Evolutionary conservation across 64 coral and sea anemone genomes (phyloP).

Genomic region (Montipora cactus): DNA sequence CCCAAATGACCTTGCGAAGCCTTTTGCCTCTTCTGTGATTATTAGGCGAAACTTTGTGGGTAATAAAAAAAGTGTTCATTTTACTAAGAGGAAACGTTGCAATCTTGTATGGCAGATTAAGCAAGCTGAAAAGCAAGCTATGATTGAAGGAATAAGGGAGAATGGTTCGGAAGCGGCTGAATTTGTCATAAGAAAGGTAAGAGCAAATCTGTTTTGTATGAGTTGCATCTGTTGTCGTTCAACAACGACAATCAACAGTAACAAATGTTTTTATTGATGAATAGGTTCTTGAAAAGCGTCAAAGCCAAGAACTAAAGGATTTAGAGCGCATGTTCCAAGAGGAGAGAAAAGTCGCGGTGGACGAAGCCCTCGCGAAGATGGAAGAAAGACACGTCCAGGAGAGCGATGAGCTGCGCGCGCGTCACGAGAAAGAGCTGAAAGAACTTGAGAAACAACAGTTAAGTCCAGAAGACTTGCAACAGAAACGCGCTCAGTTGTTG

Average conservation of each 20-base stretch:
- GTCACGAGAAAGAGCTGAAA: slow-evolving; percentile 76
- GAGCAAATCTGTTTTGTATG: neutral
- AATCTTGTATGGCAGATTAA: slow-evolving; percentile 75
- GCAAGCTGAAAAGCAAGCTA: slow-evolving; percentile 94
- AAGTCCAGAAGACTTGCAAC: slow-evolving; percentile 82
- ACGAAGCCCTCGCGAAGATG: slow-evolving; percentile 92
- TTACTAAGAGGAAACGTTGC: neutral
- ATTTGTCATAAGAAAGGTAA: slow-evolving; percentile 97
- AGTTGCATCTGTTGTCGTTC: neutral
- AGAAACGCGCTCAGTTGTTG: slow-evolving; percentile 85
- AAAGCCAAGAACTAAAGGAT: slow-evolving; percentile 91
- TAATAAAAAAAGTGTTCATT: too few species aligned
- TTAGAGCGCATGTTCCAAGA: slow-evolving; percentile 91
- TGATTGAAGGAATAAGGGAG: slow-evolving; percentile 95
- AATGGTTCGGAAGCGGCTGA: slow-evolving; percentile 96
- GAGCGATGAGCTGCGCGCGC: slow-evolving; percentile 79
- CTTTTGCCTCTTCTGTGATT: too few species aligned
- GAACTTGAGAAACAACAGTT: slow-evolving; percentile 73
- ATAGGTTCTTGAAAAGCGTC: slow-evolving; percentile 92
- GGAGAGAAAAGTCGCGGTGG: slow-evolving; percentile 89
- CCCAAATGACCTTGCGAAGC: neutral
- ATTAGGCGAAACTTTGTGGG: too few species aligned
- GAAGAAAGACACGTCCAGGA: slow-evolving; percentile 91
- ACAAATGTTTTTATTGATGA: neutral
- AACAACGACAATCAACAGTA: neutral